Conservation (phyloP, 2,113 vertebrate genomes). For the Egretta garzetta region DNA sequence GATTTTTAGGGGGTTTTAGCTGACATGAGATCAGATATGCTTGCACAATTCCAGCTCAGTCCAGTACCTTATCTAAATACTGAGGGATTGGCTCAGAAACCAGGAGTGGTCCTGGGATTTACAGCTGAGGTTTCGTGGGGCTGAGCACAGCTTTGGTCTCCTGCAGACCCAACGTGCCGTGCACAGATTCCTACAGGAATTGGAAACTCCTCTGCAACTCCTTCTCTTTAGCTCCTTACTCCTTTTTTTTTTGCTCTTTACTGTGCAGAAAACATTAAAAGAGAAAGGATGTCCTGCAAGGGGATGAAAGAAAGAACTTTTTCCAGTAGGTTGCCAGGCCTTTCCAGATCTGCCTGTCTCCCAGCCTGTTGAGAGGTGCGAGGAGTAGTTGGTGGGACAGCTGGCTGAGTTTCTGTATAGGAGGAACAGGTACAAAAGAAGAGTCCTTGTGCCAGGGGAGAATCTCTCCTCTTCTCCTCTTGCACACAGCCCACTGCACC, state of each 20-base stretch:
- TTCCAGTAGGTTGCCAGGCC: not conserved
- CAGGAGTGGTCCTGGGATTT: not conserved
- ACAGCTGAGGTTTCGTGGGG: not conserved
- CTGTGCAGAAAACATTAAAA: not conserved
- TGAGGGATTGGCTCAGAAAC: not conserved
- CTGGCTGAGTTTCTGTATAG: not conserved
- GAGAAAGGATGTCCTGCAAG: not conserved
- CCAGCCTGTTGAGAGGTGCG: not conserved
- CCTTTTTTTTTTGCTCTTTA: not conserved
- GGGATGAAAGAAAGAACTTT: not conserved
- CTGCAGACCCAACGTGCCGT: not conserved
- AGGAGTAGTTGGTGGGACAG: not conserved
- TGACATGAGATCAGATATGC: not conserved
- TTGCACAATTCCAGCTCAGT: not conserved
- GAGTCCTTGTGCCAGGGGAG: not conserved
- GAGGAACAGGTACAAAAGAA: not conserved
- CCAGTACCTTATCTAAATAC: not conserved
- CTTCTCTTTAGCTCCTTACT: not conserved
- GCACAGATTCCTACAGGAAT: not conserved
- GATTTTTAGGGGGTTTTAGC: not conserved
- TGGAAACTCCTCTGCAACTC: not conserved
- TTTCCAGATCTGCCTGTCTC: not conserved
- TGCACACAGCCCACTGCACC: accelerated
- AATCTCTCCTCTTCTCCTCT: not conserved
- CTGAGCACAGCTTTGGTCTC: not conserved